Evolutionary conservation across 1,140 invertebrate species (phyloP), one percentile per base, ranked within the genome.

Genomic region (Penaeus indicus): DNA sequence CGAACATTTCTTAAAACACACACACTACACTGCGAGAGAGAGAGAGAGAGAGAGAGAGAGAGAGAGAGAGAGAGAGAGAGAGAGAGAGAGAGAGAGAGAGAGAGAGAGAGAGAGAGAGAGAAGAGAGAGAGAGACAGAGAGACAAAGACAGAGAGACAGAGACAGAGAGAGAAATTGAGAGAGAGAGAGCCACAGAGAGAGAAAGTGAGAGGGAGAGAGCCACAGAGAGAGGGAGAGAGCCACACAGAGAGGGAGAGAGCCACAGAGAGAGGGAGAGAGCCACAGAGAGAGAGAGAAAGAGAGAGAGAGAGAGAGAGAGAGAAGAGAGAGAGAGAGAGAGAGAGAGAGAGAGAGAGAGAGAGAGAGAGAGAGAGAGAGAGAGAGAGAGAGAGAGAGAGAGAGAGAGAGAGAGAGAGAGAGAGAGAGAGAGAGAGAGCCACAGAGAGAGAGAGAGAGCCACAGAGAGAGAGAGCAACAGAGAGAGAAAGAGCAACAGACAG

Each of bases 321-420:
- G 42, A 47, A 54, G 3, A 10, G 42, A 32, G 42, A 7, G 2
- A 22, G 16, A 32, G 8, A 22, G 42, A 19, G 3, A 79, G 22
- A 79, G 11, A n/a, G 22, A 19, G 38, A 11, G 79, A 3, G 22
- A 47, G 38, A 11, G 54, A 47, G 79, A 3, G 18, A 47, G 38
- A 11, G 18, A 47, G 79, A 81, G 38, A 11, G 11, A 61, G 18
- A 19, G 32, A 27, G 22, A 25, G 60, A 27, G 25, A 63, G 60
- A 22, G 63, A 84, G 81, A 27, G 11, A 63, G 13, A 22, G 38
- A 32, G 11, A 25, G 22, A 63, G 61, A 84, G 21, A 62, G 18
- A 32, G 3, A 63, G 62, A 63, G 62, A 83, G 81, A 38, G 32
- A 83, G n/a, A n/a, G n/a, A n/a, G n/a, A n/a, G n/a, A n/a, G n/a